Evolutionary conservation across 2,113 vertebrate species (phyloP).

Genomic region (Athene cunicularia): DNA sequence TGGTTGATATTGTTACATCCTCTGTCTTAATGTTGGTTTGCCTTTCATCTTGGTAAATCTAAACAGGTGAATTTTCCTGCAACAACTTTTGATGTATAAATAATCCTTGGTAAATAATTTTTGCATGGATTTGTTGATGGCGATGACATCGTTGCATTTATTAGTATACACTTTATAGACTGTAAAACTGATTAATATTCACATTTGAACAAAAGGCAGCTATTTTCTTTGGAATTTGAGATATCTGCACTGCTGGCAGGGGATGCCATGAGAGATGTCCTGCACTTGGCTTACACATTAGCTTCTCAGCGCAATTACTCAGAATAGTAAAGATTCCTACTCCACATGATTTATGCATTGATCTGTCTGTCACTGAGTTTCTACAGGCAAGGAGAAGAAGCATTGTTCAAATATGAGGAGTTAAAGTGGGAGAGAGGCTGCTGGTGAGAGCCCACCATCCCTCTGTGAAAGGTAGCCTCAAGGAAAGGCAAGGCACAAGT

Average conservation of each 20-base stretch:
- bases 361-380: background rate
- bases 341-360: background rate
- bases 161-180: background rate
- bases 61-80: background rate
- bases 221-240: background rate
- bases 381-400: background rate
- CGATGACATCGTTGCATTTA: background rate
- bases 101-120: background rate
- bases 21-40: background rate
- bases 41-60: background rate
- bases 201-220: background rate
- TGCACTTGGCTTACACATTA: background rate
- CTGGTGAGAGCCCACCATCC: background rate
- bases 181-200: background rate
- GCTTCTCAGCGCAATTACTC: background rate
- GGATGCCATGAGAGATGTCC: background rate
- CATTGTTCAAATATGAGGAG: background rate
- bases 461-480: background rate
- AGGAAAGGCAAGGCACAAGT: background rate
- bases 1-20: background rate
- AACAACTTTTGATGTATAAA: background rate
- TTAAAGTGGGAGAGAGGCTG: background rate
- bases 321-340: background rate
- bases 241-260: background rate
- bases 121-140: background rate